Base-by-base conservation (phyloP, 2,888 invertebrate species). In the Ectemnius lituratus region DNA sequence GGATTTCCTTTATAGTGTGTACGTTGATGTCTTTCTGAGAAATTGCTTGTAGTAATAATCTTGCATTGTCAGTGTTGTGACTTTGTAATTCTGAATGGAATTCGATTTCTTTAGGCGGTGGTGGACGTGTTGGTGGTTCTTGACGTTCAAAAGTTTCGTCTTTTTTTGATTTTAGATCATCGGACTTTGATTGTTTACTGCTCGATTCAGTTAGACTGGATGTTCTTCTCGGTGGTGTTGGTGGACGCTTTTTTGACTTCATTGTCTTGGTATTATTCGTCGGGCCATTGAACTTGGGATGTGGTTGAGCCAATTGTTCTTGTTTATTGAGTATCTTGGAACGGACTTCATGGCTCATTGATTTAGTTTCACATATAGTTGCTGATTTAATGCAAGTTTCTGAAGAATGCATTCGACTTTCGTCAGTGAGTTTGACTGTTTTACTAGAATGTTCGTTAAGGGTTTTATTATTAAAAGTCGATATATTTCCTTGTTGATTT, bases 61-160 rank as follows among this genome's bases (percentile, higher is more conserved):
- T 11, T 1, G 60, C 16, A 13, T 13, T 20, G 37, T 13, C 11
- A 4, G 23, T 46, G 2, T 63, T 46, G 13, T 56, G 14, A 2
- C 1, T 20, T 8, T 8, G 13, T 46, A 37, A 11, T 8, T 8
- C 8, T 11, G 37, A 37, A 37, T 37, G 37, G 1, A 37, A 6
- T 0, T 37, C 37, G 8, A 11, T 58, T 6, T 68, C 67, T 16
- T 62, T 71, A 0, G 84, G 85, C 27, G 82, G 71, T 0, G 86
- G 85, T 0, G 85, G 85, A 47, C 83, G 84, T 58, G 56, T 52
- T 0, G 84, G 84, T 0, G 70, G 75, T 28, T 65, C 58, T 6
- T 63, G 47, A 0, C 16, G 59, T 27, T 27, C 68, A 8, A 4
- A 62, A 45, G 0, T 46, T 56, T 11, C 8, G 28, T 37, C 11